A percentile compares a stretch with the other conserved stretches of the same genome.
Evolutionary conservation across 1,140 invertebrate genomes (phyloP).

Genomic region (Drosophila nasuta): DNA sequence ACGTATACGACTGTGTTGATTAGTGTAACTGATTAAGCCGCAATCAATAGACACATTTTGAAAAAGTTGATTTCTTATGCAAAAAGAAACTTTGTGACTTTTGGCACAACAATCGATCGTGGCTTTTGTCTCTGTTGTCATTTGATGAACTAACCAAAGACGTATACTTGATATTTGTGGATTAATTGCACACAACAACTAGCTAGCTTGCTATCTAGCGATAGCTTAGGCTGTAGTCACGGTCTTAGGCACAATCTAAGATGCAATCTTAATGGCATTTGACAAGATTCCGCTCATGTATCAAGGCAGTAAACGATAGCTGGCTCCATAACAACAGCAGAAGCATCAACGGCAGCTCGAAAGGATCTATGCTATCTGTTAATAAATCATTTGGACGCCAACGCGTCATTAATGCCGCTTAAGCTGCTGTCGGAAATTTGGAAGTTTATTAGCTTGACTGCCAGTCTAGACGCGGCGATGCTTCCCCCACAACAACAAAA

Average conservation of each 20-base stretch:
- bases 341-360: no score
- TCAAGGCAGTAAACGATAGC: neutral
- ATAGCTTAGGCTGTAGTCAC: neutral
- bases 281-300: conserved; percentile 10
- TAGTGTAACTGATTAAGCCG: neutral
- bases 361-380: conserved; percentile 36
- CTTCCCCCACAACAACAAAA: neutral
- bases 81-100: neutral
- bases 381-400: conserved; percentile 62
- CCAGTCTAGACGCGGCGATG: conserved; percentile 43
- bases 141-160: neutral
- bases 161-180: neutral
- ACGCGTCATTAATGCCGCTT: conserved; percentile 62
- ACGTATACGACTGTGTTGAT: neutral
- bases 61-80: neutral
- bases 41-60: neutral
- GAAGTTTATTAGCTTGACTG: conserved; percentile 61
- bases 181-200: neutral
- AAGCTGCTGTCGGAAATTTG: conserved; percentile 61
- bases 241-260: conserved; percentile 7
- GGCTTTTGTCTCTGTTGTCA: neutral
- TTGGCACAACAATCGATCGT: neutral
- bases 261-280: conserved; percentile 35
- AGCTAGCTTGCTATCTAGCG: no score
- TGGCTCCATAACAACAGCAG: neutral